Evolutionary conservation across 2,113 vertebrate species (phyloP).

Genomic region (Leptodactylus fuscus): DNA sequence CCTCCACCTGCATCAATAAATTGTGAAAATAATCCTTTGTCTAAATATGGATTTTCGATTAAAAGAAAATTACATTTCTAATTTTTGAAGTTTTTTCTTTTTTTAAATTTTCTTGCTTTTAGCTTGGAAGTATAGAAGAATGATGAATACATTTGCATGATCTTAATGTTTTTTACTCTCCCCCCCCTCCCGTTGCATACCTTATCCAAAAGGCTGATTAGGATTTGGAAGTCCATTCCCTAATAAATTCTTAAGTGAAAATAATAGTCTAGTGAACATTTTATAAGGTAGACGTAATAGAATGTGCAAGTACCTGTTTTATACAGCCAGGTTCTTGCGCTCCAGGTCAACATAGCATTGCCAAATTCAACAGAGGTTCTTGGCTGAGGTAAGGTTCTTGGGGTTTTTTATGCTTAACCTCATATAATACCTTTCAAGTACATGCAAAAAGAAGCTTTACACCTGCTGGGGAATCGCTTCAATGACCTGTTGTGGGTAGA

Average conservation of each 20-base stretch:
- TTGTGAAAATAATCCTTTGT: constrained; percentile 39
- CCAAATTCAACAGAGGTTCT: constrained; percentile 34
- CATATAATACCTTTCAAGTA: neutral
- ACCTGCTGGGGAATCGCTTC: neutral
- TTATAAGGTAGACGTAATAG: constrained; percentile 35
- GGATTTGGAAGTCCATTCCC: constrained; percentile 25
- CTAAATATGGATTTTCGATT: constrained; percentile 10
- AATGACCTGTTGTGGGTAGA: neutral
- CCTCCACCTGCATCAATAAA: constrained; percentile 41
- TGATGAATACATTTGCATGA: constrained; percentile 19
- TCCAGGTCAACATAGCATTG: neutral
- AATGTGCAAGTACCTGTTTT: constrained; percentile 36
- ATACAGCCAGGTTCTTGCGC: constrained; percentile 23
- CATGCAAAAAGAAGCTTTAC: neutral
- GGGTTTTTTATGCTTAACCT: neutral
- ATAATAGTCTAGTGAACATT: constrained; percentile 34
- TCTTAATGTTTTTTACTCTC: neutral
- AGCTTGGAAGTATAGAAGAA: neutral
- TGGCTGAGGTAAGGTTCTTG: neutral
- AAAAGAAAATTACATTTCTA: neutral
- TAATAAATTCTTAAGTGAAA: constrained; percentile 35
- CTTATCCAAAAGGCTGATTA: constrained; percentile 40
- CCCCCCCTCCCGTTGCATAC: neutral
- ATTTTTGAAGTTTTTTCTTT: neutral
- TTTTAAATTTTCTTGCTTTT: neutral